phyloP scores from a whole-genome alignment of 2,113 vertebrate genomes.

The Strigops habroptila region DNA sequence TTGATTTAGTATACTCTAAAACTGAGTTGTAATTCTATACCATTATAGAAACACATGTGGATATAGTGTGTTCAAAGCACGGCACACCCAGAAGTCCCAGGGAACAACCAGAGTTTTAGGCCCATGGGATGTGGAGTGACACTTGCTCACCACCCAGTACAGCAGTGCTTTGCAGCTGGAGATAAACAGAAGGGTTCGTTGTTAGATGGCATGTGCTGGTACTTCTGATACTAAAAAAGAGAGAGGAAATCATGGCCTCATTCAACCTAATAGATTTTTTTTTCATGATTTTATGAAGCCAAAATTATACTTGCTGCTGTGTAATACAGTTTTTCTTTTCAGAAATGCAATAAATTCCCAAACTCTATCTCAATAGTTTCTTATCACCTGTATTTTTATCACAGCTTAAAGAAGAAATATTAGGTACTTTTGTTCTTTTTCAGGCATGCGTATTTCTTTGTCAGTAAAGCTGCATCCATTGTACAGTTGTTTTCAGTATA shows the following conservation, averaged over 20 bases:
- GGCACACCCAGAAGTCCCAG: accelerated
- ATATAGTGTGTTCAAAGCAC: not conserved
- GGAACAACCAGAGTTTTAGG: not conserved
- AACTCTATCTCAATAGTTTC: not conserved
- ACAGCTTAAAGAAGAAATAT: not conserved
- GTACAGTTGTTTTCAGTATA: not conserved
- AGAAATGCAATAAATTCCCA: not conserved
- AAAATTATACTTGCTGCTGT: not conserved
- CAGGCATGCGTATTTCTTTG: not conserved
- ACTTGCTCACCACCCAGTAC: not conserved
- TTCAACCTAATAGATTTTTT: not conserved
- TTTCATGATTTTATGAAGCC: not conserved
- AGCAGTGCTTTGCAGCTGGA: not conserved
- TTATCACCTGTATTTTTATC: not conserved
- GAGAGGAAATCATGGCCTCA: not conserved
- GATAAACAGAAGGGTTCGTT: not conserved
- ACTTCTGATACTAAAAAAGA: not conserved
- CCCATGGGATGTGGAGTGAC: accelerated
- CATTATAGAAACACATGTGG: not conserved
- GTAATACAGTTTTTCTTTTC: not conserved
- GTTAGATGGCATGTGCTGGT: not conserved
- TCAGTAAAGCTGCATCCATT: not conserved
- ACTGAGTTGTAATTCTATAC: not conserved
- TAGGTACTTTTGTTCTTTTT: not conserved
- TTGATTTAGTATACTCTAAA: accelerated